These are phyloP conservation scores for Oryzaephilus surinamensis DNA, from an alignment of 1,140 invertebrate species.

Conservation along the genomic window DNA sequence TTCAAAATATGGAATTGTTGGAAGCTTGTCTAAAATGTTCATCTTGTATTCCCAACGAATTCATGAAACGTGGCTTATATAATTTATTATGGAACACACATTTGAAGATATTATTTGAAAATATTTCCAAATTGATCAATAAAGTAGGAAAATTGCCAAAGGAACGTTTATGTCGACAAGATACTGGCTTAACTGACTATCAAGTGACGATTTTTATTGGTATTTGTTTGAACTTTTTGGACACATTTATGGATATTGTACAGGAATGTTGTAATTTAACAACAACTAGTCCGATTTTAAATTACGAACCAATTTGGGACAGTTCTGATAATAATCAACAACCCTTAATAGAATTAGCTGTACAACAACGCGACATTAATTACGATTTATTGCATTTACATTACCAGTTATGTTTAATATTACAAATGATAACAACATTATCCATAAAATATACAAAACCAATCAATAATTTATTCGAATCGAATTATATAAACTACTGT, in stretches of 20 bases:
- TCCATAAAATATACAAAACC: constrained; percentile 63
- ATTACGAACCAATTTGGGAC: constrained; percentile 60
- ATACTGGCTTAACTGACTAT: constrained; percentile 60
- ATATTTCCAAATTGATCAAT: constrained; percentile 66
- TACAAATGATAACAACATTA: constrained; percentile 71
- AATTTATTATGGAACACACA: constrained; percentile 81
- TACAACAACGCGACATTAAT: constrained; percentile 63
- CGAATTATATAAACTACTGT: constrained; percentile 41
- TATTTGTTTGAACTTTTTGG: constrained; percentile 58
- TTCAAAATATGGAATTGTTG: constrained; percentile 53
- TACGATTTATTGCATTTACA: constrained; percentile 68
- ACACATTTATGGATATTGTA: constrained; percentile 60
- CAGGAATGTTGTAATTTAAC: constrained; percentile 29
- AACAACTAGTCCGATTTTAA: constrained; percentile 40
- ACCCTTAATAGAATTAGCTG: constrained; percentile 63
- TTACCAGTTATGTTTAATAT: constrained; percentile 59
- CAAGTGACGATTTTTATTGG: constrained; percentile 59
- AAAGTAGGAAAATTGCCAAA: constrained; percentile 82
- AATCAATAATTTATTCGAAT: constrained; percentile 66
- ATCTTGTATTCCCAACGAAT: constrained; percentile 46
- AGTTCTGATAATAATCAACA: constrained; percentile 34
- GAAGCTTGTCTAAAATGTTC: constrained; percentile 52
- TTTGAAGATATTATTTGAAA: constrained; percentile 63
- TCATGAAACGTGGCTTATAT: constrained; percentile 59
- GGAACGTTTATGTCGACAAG: constrained; percentile 65